These are phyloP conservation scores for Gymnothorax reevesii DNA, from an alignment of 2,797 vertebrate genomes.

Conservation along the genomic window DNA sequence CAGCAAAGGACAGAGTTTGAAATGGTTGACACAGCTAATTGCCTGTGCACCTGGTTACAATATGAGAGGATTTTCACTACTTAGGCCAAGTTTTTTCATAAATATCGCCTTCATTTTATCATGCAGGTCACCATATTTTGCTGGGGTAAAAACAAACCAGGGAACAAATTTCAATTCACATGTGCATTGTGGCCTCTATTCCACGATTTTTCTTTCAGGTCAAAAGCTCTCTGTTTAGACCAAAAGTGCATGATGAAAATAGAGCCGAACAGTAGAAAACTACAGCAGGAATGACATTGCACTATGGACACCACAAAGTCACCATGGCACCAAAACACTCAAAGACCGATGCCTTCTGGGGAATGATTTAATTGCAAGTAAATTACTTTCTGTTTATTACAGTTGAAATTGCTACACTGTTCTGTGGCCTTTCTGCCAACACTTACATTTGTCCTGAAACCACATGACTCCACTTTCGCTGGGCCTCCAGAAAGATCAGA, in stretches of 20 bases:
- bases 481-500: slow-evolving; percentile 64
- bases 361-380: slow-evolving; percentile 70
- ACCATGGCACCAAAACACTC: slow-evolving; percentile 59
- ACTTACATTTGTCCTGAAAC: slow-evolving; percentile 69
- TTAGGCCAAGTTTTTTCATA: no score
- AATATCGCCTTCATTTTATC: no score
- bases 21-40: no score
- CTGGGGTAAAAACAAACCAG: no score
- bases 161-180: no score
- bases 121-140: no score
- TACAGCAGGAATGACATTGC: slow-evolving; percentile 53
- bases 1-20: no score
- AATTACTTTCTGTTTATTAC: slow-evolving; percentile 57
- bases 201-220: not conserved
- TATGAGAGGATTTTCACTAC: no score
- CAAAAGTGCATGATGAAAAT: slow-evolving; percentile 23
- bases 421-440: slow-evolving; percentile 78
- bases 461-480: slow-evolving; percentile 65
- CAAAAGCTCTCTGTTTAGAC: slow-evolving; percentile 17
- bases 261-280: slow-evolving; percentile 12
- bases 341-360: slow-evolving; percentile 65
- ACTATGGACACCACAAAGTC: slow-evolving; percentile 45
- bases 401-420: slow-evolving; percentile 59
- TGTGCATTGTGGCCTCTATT: no score
- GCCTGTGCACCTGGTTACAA: no score